Evolutionary conservation across 2,113 vertebrate species (phyloP).

Genomic region (Hemichromis elongatus): DNA sequence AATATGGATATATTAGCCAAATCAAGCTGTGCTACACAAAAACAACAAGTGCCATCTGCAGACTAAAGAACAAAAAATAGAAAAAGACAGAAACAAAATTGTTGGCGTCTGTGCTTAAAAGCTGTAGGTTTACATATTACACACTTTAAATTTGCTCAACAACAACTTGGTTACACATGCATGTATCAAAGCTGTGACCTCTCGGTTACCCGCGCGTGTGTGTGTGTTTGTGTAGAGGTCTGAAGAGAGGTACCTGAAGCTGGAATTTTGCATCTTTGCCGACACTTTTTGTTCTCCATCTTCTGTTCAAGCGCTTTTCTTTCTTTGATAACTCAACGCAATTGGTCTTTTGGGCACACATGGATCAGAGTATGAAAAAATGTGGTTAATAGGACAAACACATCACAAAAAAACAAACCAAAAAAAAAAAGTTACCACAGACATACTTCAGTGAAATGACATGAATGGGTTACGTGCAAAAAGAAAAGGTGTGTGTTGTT

Average conservation of each 20-base stretch:
- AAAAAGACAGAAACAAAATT: background rate
- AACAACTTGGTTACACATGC: background rate
- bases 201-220: background rate
- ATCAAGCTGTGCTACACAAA: background rate
- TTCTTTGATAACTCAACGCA: conserved; percentile 99
- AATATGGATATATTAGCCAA: background rate
- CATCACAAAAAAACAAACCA: conserved; percentile 8
- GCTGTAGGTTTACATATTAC: background rate
- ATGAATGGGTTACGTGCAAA: conserved; percentile 24
- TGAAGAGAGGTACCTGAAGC: conserved; percentile 86
- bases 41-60: background rate
- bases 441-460: conserved; percentile 37
- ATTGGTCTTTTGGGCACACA: conserved; percentile 89
- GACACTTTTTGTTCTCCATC: conserved; percentile 99
- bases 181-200: background rate
- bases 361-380: conserved; percentile 65
- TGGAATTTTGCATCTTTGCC: conserved; percentile 99
- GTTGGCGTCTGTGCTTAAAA: background rate
- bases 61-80: background rate
- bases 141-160: background rate
- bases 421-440: background rate
- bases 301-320: conserved; percentile 97
- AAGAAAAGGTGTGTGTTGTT: background rate
- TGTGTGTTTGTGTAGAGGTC: conserved; percentile 1
- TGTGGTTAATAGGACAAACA: conserved; percentile 77